These are phyloP conservation scores for Scopus umbretta DNA, from an alignment of 2,113 vertebrate genomes.

Conservation along the genomic window DNA sequence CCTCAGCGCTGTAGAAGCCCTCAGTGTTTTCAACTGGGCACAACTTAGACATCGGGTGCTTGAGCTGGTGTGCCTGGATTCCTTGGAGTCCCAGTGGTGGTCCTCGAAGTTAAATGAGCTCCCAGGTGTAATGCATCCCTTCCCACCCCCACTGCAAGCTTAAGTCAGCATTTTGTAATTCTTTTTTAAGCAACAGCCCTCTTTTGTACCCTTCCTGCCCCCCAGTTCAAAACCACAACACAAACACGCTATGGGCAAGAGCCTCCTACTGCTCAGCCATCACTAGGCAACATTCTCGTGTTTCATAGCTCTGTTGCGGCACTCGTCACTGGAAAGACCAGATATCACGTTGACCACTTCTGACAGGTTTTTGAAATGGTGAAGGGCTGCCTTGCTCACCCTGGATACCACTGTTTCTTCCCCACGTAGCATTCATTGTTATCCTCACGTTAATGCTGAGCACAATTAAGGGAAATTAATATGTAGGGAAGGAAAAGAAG, in stretches of 20 bases:
- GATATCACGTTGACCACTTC: too few relatives aligned
- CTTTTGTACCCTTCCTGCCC: background rate
- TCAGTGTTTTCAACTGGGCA: background rate
- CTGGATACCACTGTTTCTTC: background rate
- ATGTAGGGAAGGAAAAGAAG: too few relatives aligned
- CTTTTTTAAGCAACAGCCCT: background rate
- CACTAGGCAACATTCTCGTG: background rate
- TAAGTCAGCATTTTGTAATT: too few relatives aligned
- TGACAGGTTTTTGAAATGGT: rapidly evolving
- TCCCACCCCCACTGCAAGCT: background rate
- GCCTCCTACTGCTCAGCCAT: background rate
- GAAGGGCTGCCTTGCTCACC: background rate
- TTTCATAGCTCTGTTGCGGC: too few relatives aligned
- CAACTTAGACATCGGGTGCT: background rate
- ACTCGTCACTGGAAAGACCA: rapidly evolving
- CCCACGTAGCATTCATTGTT: rapidly evolving
- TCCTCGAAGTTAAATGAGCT: too few relatives aligned
- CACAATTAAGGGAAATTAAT: background rate
- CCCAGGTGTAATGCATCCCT: rapidly evolving
- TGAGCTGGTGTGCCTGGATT: too few relatives aligned
- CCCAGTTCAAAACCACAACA: background rate
- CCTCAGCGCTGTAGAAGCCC: conserved; percentile 4
- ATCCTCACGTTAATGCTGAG: background rate
- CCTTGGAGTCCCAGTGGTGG: background rate
- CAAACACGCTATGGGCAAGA: background rate